Percentiles rank a stretch among this genome's conserved stretches.
Evolutionary conservation across 2,888 invertebrate species (phyloP).

Genomic region (Diabrotica balteata): DNA sequence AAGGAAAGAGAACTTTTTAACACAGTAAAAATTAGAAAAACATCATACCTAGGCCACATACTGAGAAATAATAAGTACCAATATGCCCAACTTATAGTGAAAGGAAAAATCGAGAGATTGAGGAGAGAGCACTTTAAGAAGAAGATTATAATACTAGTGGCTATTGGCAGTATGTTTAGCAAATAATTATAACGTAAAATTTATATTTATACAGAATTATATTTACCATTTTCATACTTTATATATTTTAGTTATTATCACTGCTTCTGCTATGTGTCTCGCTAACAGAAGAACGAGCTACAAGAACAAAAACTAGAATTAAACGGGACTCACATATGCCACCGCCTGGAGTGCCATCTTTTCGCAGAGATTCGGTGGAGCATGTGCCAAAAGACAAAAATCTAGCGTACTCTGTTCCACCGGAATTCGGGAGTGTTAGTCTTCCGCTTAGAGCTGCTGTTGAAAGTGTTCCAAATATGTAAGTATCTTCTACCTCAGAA

Average conservation of each 20-base stretch:
- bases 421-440: slow-evolving; percentile 58
- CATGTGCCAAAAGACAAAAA: slow-evolving; percentile 50
- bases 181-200: no score
- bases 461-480: slow-evolving; percentile 71
- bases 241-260: slow-evolving; percentile 33
- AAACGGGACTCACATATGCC: slow-evolving; percentile 50
- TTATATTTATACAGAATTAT: no score
- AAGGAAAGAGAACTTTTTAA: no score
- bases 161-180: no score
- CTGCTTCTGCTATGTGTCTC: slow-evolving; percentile 46
- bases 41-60: no score
- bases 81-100: no score
- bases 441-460: slow-evolving; percentile 79
- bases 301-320: slow-evolving; percentile 30
- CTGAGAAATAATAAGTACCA: no score
- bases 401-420: slow-evolving; percentile 24
- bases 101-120: no score
- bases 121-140: no score
- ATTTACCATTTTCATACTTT: no score
- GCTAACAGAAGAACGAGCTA: slow-evolving; percentile 47
- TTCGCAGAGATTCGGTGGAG: slow-evolving; percentile 62
- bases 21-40: no score
- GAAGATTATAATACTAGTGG: no score
- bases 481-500: slow-evolving; percentile 37
- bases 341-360: slow-evolving; percentile 51